Evolutionary conservation across 2,113 vertebrate species (phyloP).

Genomic region (Anoura caudifer): DNA sequence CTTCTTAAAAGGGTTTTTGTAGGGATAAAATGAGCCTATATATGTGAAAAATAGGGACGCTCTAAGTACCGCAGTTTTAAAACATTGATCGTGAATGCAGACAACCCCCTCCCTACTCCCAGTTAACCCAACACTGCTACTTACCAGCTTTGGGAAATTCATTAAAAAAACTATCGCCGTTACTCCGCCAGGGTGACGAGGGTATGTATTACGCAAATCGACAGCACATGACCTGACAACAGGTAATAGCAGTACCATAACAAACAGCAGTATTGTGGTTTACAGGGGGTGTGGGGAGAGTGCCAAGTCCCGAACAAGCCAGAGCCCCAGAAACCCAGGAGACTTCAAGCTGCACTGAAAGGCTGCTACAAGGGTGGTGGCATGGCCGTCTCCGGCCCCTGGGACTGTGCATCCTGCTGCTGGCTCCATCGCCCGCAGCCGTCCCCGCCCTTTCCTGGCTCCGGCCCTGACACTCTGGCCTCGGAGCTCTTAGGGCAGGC

Average conservation of each 20-base stretch:
- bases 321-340: neutral
- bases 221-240: neutral
- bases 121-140: neutral
- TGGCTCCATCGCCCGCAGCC: neutral
- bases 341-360: neutral
- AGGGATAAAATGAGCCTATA: neutral
- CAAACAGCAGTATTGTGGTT: neutral
- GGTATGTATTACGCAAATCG: neutral
- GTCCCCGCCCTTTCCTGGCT: conserved; percentile 53
- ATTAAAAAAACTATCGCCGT: neutral
- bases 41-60: neutral
- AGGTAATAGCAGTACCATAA: neutral
- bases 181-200: neutral
- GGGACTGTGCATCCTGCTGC: neutral
- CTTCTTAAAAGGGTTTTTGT: neutral
- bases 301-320: neutral
- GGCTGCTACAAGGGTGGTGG: neutral
- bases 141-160: neutral
- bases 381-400: neutral
- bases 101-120: neutral
- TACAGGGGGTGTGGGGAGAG: no score
- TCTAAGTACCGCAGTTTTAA: neutral
- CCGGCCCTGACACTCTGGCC: neutral
- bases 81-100: neutral
- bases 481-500: neutral